Conservation (phyloP, 1,140 invertebrate species). For the Euwallacea fornicatus region DNA sequence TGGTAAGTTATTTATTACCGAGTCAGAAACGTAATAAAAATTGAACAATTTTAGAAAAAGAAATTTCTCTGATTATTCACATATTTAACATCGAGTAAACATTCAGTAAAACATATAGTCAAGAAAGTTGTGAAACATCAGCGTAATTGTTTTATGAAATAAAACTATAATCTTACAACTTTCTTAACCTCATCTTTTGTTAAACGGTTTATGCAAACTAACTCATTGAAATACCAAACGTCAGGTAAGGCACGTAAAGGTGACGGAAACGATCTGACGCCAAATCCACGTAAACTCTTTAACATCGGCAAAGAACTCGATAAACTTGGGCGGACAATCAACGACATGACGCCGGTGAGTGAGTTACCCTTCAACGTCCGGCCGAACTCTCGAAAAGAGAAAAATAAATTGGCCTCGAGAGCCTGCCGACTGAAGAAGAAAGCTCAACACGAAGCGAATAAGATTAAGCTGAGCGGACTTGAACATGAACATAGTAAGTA, state of each 20-base stretch:
- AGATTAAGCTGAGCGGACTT: constrained; percentile 91
- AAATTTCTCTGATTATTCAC: no score
- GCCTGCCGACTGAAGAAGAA: constrained; percentile 95
- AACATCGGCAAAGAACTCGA: constrained; percentile 91
- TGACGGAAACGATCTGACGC: constrained; percentile 96
- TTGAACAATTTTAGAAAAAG: no score
- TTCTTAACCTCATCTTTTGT: no score
- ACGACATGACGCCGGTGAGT: constrained; percentile 93
- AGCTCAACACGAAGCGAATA: constrained; percentile 93
- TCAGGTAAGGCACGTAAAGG: constrained; percentile 81
- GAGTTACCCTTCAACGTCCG: constrained; percentile 88
- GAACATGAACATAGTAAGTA: constrained; percentile 91
- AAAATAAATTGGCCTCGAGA: constrained; percentile 95
- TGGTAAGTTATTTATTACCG: constrained; percentile 8
- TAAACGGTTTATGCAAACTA: no score
- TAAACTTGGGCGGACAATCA: constrained; percentile 87
- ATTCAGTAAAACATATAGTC: neutral
- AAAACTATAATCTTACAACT: no score
- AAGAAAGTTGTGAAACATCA: neutral
- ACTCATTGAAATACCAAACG: no score
- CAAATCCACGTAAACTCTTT: constrained; percentile 89
- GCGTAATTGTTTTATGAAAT: no score
- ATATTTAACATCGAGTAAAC: neutral
- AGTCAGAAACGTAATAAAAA: neutral
- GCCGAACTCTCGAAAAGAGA: constrained; percentile 93